Conservation (phyloP, 1,140 invertebrate genomes). For the Diachasma alloeum region DNA sequence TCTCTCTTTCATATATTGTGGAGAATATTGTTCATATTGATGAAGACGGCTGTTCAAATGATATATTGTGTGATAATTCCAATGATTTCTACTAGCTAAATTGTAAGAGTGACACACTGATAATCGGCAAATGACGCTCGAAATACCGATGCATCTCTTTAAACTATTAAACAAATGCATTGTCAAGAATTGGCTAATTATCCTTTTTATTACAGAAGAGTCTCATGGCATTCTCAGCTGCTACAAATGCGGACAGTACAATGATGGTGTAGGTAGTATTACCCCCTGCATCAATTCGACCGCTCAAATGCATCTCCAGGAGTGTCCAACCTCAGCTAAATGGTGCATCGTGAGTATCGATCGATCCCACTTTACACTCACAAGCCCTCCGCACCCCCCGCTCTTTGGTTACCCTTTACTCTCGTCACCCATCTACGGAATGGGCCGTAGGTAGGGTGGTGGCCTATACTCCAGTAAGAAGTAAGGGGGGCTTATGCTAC, state of each 20-base stretch:
- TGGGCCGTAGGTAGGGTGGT: neutral
- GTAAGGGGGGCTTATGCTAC: neutral
- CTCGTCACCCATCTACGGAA: neutral
- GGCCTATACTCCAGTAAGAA: neutral
- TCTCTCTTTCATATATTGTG: too few species aligned
- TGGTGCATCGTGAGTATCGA: constrained; percentile 77
- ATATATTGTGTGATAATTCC: too few species aligned
- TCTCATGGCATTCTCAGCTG: constrained; percentile 69
- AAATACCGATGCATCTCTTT: too few species aligned
- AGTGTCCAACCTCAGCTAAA: constrained; percentile 70
- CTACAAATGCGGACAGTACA: constrained; percentile 81
- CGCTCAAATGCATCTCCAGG: constrained; percentile 70
- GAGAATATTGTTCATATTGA: too few species aligned
- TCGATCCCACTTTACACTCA: constrained; percentile 3
- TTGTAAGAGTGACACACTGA: too few species aligned
- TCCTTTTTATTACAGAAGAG: constrained; percentile 45
- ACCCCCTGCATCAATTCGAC: constrained; percentile 81
- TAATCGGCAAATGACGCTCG: too few species aligned
- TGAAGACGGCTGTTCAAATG: too few species aligned
- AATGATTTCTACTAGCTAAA: too few species aligned
- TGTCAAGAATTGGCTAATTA: neutral
- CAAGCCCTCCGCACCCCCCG: neutral
- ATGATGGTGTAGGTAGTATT: constrained; percentile 81
- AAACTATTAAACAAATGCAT: too few species aligned
- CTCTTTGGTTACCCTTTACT: neutral